Evolutionary conservation across 2,797 vertebrate genomes (phyloP).

Genomic region (Pangasius macronema): DNA sequence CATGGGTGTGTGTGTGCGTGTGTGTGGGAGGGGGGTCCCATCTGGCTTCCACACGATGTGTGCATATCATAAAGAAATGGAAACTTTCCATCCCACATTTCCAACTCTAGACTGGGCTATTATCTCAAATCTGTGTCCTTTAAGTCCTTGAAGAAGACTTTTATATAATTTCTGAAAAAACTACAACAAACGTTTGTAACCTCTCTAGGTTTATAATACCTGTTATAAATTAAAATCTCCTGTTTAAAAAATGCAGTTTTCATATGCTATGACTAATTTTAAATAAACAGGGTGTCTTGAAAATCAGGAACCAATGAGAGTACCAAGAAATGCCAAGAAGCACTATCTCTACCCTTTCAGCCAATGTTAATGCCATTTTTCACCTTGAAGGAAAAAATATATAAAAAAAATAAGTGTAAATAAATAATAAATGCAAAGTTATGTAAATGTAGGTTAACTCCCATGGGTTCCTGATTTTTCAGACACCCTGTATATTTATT

Average conservation of each 20-base stretch:
- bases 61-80: neutral
- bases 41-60: neutral
- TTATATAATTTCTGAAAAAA: neutral
- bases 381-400: neutral
- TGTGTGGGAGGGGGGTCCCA: neutral
- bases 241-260: neutral
- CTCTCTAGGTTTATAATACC: neutral
- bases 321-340: neutral
- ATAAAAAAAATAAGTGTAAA: neutral
- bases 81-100: neutral
- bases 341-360: neutral
- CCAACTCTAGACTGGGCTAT: neutral
- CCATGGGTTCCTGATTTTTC: neutral
- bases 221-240: neutral
- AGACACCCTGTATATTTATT: neutral
- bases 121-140: neutral
- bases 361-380: neutral
- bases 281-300: neutral
- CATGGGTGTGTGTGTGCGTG: neutral
- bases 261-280: neutral
- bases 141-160: neutral
- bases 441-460: neutral
- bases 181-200: neutral
- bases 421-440: neutral
- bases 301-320: neutral